Evolutionary conservation across 1,140 invertebrate genomes (phyloP).

Genomic region (Pogonus chalceus): DNA sequence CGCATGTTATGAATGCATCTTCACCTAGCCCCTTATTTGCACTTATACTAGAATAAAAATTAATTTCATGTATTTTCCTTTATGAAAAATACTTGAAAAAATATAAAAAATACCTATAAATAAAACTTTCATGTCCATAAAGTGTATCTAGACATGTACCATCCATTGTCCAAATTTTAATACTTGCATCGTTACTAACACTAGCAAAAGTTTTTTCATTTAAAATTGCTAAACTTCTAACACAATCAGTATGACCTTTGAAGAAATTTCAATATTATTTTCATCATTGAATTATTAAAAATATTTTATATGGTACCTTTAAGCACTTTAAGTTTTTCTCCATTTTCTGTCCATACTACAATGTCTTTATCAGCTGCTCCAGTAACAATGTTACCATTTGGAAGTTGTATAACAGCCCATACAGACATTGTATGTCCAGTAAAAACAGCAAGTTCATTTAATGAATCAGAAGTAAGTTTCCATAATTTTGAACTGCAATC

Average conservation of each 20-base stretch:
- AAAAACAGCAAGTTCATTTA: conserved; percentile 42
- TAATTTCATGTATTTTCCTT: neutral
- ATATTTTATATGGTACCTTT: conserved; percentile 32
- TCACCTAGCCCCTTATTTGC: conserved; percentile 47
- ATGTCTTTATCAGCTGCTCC: conserved; percentile 88
- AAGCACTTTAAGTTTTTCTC: conserved; percentile 39
- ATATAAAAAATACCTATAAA: conserved; percentile 48
- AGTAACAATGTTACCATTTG: conserved; percentile 58
- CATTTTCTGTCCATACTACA: conserved; percentile 63
- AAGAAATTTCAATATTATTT: conserved; percentile 21
- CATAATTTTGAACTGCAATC: conserved; percentile 78
- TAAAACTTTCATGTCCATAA: conserved; percentile 72
- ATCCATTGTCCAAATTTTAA: conserved; percentile 69
- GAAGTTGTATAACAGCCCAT: conserved; percentile 68
- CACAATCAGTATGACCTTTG: conserved; percentile 82
- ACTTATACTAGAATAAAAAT: conserved; percentile 39
- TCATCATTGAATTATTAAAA: conserved; percentile 6
- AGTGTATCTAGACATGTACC: conserved; percentile 71
- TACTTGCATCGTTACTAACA: conserved; percentile 81
- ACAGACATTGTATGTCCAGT: conserved; percentile 78
- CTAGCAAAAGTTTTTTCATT: conserved; percentile 56
- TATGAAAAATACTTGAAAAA: conserved; percentile 17
- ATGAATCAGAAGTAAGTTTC: conserved; percentile 43
- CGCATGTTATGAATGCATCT: conserved; percentile 58
- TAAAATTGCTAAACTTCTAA: conserved; percentile 64